Conservation (phyloP, 2,113 vertebrate species). For the Peromyscus californicus region DNA sequence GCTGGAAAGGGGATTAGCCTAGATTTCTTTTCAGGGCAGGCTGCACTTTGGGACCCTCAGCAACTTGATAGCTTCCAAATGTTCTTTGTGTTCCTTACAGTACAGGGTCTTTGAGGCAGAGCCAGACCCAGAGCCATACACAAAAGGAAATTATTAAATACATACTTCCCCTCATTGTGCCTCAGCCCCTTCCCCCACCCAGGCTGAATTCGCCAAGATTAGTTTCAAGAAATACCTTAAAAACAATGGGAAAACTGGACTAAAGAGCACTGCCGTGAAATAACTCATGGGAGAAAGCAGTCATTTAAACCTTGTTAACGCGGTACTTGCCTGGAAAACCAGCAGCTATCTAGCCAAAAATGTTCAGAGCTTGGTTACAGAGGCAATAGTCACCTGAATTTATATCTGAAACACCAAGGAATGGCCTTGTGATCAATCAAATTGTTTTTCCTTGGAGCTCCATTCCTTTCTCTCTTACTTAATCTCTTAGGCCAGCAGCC, state of each 20-base stretch:
- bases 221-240: slow-evolving; percentile 27
- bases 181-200: background rate
- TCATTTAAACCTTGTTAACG: background rate
- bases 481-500: slow-evolving; percentile 44
- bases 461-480: slow-evolving; percentile 52
- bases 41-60: background rate
- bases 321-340: slow-evolving; percentile 16
- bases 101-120: slow-evolving; percentile 55
- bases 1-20: background rate
- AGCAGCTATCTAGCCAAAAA: background rate
- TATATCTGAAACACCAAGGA: slow-evolving; percentile 45
- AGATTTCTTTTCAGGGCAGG: slow-evolving; percentile 25
- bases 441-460: slow-evolving; percentile 51
- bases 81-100: slow-evolving; percentile 46
- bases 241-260: slow-evolving; percentile 10
- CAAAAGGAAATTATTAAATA: slow-evolving; percentile 67
- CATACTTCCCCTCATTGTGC: slow-evolving; percentile 56
- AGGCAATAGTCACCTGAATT: slow-evolving; percentile 45
- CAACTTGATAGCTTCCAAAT: slow-evolving; percentile 57
- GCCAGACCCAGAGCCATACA: slow-evolving; percentile 22
- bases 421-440: slow-evolving; percentile 47
- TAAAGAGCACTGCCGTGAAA: slow-evolving; percentile 41
- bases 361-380: background rate
- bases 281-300: slow-evolving; percentile 26
- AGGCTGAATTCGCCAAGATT: slow-evolving; percentile 22